Evolutionary conservation across 2,113 vertebrate species (phyloP), one percentile per base, ranked within the genome.

Genomic region (Dipodomys spectabilis): DNA sequence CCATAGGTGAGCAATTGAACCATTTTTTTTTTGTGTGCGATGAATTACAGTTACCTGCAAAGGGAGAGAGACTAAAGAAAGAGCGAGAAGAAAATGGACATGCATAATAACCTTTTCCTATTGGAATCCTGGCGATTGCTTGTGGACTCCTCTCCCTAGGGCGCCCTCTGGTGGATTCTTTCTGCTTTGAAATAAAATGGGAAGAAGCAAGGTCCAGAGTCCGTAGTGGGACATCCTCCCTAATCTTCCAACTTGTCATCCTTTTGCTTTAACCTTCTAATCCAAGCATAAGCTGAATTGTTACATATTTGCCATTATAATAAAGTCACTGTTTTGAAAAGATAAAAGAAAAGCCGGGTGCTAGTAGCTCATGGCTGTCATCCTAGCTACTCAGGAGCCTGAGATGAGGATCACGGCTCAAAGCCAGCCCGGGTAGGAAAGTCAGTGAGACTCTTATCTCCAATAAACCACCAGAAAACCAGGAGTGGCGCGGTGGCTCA

Each of bases 1-100:
- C 98, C 95, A 98, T 99, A 28, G 99, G 98, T 99, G 97, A 98
- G 98, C 19, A 73, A 49, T 15, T 22, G 15, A 27, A 5, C 32
- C 19, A 6, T 64, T 64, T 64, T 62, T 57, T 74, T n/a, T 67
- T 28, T 75, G 77, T 16, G 22, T 57, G 23, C 10, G 69, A 86
- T 44, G 49, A 49, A 49, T 19, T 32, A 39, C 23, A 53, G 10
- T 65, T 91, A 44, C 35, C 28, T 27, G n/a, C 65, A n/a, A 69
- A 2, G 32, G 16, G 57, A 28, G 28, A 30, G 69, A 0, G 4
- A 22, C 27, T 69, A 9, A 65, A 19, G 25, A 64, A 69, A 18
- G 25, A 85, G 32, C 30, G 25, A 28, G 20, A 32, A 62, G 86
- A 64, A 90, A 78, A 83, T 72, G 1, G 45, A 13, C 53, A 5